Conservation (phyloP, 2,888 invertebrate genomes). For the Keiferia lycopersicella region DNA sequence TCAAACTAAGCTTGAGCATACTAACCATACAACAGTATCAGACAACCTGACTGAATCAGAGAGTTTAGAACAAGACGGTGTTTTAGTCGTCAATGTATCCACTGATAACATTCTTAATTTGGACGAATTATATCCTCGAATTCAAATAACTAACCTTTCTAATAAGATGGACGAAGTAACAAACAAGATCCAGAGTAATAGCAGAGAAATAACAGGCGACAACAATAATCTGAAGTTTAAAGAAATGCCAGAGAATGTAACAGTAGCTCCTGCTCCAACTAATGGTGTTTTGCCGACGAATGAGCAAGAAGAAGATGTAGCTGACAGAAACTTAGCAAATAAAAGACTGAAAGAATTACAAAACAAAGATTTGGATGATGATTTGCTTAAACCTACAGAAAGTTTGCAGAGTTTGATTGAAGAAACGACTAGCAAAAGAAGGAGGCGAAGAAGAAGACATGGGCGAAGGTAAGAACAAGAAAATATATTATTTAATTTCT, state of each 20-base stretch:
- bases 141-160: conserved; percentile 64
- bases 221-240: conserved; percentile 73
- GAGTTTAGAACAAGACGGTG: conserved; percentile 76
- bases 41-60: conserved; percentile 75
- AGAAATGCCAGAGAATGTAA: conserved; percentile 69
- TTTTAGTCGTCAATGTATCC: conserved; percentile 72
- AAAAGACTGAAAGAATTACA: conserved; percentile 46
- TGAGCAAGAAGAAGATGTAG: conserved; percentile 57
- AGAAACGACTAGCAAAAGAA: conserved; percentile 49
- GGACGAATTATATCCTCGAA: conserved; percentile 69
- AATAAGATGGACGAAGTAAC: conserved; percentile 74
- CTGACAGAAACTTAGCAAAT: conserved; percentile 48
- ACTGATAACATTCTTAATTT: conserved; percentile 72
- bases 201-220: conserved; percentile 78
- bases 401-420: conserved; percentile 66
- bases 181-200: conserved; percentile 80
- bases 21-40: conserved; percentile 55
- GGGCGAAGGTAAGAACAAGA: conserved; percentile 61
- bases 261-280: conserved; percentile 72
- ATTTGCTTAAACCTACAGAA: conserved; percentile 66
- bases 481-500: too few relatives aligned
- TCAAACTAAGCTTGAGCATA: conserved; percentile 50
- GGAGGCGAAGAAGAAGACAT: conserved; percentile 64
- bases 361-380: conserved; percentile 30
- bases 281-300: conserved; percentile 68